These are phyloP conservation scores for Hirtodrosophila duncani DNA, from an alignment of 2,888 invertebrate species.

Conservation along the genomic window DNA sequence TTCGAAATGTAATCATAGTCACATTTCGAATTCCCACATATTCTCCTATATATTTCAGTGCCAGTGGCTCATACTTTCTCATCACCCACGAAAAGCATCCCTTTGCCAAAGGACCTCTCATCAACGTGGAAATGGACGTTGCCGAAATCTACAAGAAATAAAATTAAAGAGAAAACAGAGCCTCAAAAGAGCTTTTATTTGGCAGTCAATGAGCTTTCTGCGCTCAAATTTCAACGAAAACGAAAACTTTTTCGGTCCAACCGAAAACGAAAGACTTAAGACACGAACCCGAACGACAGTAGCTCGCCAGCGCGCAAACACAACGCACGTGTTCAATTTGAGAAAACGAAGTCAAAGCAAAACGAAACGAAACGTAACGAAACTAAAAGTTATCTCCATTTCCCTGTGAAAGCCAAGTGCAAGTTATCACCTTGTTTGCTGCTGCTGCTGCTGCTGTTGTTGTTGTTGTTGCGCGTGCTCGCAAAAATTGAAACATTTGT, in stretches of 20 bases:
- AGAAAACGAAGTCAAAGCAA: background rate
- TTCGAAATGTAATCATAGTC: background rate
- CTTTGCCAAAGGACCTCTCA: constrained; percentile 58
- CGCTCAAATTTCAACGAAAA: background rate
- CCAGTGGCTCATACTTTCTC: constrained; percentile 80
- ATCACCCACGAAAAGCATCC: constrained; percentile 55
- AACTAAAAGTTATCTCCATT: constrained; percentile 8
- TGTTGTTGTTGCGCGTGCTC: constrained; percentile 28
- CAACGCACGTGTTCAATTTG: constrained; percentile 42
- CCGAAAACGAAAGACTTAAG: constrained; percentile 56
- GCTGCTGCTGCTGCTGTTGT: no score
- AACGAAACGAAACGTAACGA: background rate
- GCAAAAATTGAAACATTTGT: constrained; percentile 19
- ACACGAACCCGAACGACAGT: constrained; percentile 58
- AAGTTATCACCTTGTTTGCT: no score
- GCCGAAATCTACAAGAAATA: constrained; percentile 6
- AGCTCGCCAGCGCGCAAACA: constrained; percentile 55
- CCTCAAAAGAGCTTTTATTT: background rate
- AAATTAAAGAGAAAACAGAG: background rate
- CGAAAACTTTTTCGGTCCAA: constrained; percentile 9
- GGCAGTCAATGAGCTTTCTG: no score
- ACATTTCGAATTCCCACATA: background rate
- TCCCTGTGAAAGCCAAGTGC: no score
- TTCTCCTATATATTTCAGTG: constrained; percentile 68
- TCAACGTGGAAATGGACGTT: constrained; percentile 48